Conservation (phyloP, 2,888 invertebrate species). For the Tyria jacobaeae region DNA sequence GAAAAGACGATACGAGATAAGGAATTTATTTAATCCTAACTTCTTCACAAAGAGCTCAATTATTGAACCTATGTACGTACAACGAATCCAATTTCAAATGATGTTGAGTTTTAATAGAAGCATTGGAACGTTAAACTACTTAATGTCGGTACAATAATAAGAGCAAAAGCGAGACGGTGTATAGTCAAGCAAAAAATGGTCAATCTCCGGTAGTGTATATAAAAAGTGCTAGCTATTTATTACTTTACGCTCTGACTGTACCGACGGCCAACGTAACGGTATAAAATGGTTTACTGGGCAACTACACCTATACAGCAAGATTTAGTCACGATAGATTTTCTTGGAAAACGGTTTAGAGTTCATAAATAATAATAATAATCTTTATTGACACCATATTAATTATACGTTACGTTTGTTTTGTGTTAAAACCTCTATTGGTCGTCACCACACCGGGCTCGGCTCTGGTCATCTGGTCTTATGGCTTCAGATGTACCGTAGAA, state of each 20-base stretch:
- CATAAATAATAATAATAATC: no score
- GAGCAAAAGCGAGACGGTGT: neutral
- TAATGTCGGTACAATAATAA: neutral
- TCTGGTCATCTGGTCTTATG: no score
- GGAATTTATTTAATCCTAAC: no score
- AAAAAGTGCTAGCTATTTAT: conserved; percentile 19
- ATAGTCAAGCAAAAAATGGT: conserved; percentile 4
- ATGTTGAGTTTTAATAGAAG: neutral
- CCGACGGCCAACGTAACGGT: conserved; percentile 33
- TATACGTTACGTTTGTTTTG: no score
- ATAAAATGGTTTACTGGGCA: conserved; percentile 20
- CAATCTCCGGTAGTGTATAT: conserved; percentile 3
- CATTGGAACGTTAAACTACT: neutral
- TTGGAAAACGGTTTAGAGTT: no score
- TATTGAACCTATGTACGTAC: no score
- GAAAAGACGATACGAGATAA: no score
- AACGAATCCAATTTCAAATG: neutral
- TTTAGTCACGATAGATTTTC: neutral
- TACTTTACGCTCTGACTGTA: conserved; percentile 20
- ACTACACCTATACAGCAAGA: neutral
- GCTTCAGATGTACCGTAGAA: no score
- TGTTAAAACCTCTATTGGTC: no score
- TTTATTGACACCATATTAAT: no score
- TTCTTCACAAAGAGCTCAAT: no score
- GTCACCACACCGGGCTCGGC: no score